Base-by-base conservation (phyloP, 1,140 invertebrate species). In the Sweltsa coloradensis region DNA sequence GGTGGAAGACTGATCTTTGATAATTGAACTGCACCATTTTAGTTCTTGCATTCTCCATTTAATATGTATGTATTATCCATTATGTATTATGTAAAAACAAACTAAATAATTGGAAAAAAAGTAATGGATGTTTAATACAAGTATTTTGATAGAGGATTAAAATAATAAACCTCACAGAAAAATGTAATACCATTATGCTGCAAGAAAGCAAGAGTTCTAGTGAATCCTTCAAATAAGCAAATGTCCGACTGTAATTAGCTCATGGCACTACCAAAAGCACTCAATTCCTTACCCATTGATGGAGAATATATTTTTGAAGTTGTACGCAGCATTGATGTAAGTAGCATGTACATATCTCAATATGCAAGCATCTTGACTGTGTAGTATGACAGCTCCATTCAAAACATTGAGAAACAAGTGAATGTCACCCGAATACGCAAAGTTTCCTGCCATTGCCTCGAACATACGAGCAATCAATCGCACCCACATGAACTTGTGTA, bases 401-500 rank as follows among this genome's bases (percentile, higher is more conserved):
- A 99, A 72, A 1, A 99, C 96, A 69, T 97, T 99, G 11, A 99
- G 70, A 58, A 99, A 99, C 25, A 99, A 66, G 63, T 96, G 92
- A 39, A 99, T 90, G 62, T 99, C 96, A 29, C 89, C 85, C 0
- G 93, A 95, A 62, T 96, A 97, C 1, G 92, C 93, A 60, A 98
- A 97, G 60, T 98, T 97, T 13, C 89, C 89, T 3, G 91, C 90
- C 92, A 99, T 99, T 0, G 91, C 91, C 68, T 94, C 90, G 62
- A 99, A 99, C 92, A 99, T 96, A 39, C 91, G 77, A 0, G 88
- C 84, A 54, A 99, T 94, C 18, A 99, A 68, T 52, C 92, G 84
- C 1, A 95, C 89, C 96, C 96, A 99, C 78, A 93, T 92, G 59
- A 96, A 95, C 67, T 99, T 99, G 64, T 99, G 95, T 50, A 98